These are phyloP conservation scores for Andricus grossulariae DNA, from an alignment of 1,140 invertebrate species.

Conservation along the genomic window DNA sequence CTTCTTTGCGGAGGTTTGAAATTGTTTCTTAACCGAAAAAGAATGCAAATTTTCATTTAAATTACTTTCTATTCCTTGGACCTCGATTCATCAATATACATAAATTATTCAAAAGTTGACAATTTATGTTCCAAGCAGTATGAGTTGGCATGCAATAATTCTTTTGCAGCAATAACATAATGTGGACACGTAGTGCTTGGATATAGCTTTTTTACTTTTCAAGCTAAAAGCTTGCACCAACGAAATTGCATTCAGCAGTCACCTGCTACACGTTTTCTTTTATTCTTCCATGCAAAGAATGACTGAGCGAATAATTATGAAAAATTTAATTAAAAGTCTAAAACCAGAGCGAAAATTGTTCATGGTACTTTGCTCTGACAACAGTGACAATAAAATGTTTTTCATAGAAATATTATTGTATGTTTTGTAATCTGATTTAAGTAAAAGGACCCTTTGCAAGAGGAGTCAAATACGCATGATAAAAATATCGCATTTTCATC, in stretches of 20 bases:
- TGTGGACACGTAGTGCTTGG: background rate
- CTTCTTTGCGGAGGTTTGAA: no score
- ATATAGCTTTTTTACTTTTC: background rate
- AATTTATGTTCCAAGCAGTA: background rate
- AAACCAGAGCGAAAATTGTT: background rate
- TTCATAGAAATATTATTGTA: no score
- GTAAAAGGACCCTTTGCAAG: no score
- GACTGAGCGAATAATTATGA: background rate
- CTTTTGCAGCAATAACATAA: constrained; percentile 9
- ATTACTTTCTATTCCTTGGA: no score
- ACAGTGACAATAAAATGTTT: no score
- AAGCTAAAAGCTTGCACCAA: background rate
- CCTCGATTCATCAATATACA: background rate
- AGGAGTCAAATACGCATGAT: no score
- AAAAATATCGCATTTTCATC: no score
- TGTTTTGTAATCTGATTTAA: no score
- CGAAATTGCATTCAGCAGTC: background rate
- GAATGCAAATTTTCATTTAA: no score
- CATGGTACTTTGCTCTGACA: no score
- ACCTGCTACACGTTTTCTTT: background rate
- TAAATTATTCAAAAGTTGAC: background rate
- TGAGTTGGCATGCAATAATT: background rate
- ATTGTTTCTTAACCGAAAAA: no score
- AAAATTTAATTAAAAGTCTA: constrained; percentile 5
- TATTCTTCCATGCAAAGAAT: no score